Conservation (phyloP, 2,113 vertebrate species). For the Notiomystis cincta region DNA sequence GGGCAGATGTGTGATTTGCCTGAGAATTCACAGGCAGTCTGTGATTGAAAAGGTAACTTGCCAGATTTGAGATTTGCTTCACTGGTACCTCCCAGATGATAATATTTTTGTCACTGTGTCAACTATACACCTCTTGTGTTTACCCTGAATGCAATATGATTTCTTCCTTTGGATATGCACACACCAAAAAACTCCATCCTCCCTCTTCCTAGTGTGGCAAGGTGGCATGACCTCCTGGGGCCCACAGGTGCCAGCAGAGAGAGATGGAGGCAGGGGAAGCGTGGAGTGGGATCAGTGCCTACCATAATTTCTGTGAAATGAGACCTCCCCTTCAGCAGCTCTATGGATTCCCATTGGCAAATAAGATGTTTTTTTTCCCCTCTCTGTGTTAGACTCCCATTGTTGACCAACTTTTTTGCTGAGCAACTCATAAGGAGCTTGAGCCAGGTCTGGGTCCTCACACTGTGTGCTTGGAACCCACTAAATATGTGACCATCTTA, state of each 20-base stretch:
- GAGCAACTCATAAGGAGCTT: background rate
- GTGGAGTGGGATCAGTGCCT: fast-evolving
- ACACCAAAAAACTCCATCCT: background rate
- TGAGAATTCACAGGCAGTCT: background rate
- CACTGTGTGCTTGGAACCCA: background rate
- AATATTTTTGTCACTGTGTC: background rate
- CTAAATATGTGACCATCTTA: background rate
- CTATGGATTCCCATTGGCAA: background rate
- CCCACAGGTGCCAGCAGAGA: fast-evolving
- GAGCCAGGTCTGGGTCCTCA: background rate
- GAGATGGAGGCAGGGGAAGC: background rate
- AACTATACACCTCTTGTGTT: background rate
- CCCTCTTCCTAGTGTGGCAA: background rate
- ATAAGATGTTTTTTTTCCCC: background rate
- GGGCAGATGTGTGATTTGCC: background rate
- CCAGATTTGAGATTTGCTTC: background rate
- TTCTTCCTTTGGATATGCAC: background rate
- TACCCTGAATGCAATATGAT: fast-evolving
- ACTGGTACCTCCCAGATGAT: background rate
- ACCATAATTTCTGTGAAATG: background rate
- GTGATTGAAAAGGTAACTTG: background rate
- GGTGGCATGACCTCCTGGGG: fast-evolving
- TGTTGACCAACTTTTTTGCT: background rate
- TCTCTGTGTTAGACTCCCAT: background rate
- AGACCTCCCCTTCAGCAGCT: background rate